These are phyloP conservation scores for Cosmia pyralina DNA, from an alignment of 2,888 invertebrate species.

Conservation along the genomic window DNA sequence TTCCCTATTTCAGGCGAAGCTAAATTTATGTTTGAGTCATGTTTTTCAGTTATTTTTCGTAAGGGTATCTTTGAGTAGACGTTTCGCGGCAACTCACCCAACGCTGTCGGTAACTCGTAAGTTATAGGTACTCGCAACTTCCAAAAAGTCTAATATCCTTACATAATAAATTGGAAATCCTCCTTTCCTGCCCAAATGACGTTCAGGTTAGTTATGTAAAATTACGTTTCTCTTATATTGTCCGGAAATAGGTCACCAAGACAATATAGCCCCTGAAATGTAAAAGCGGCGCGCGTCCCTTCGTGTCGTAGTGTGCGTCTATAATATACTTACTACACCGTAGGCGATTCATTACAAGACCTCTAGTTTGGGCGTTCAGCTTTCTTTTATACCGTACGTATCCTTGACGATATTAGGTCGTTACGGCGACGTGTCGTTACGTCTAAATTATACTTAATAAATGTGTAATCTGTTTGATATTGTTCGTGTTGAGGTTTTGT, in stretches of 20 bases:
- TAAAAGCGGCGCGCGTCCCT: constrained; percentile 68
- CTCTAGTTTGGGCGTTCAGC: constrained; percentile 72
- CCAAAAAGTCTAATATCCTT: constrained; percentile 46
- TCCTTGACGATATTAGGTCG: constrained; percentile 70
- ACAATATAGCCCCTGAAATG: constrained; percentile 79
- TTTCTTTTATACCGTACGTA: constrained; percentile 67
- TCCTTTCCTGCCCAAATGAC: constrained; percentile 55
- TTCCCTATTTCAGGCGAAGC: constrained; percentile 2
- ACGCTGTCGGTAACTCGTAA: constrained; percentile 13
- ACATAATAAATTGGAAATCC: constrained; percentile 39
- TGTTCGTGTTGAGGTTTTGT: constrained; percentile 58
- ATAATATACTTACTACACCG: constrained; percentile 65
- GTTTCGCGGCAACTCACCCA: constrained; percentile 53
- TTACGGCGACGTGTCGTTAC: constrained; percentile 65
- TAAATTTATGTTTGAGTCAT: not conserved
- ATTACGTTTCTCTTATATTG: constrained; percentile 69
- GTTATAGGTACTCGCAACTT: constrained; percentile 19
- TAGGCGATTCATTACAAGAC: constrained; percentile 79
- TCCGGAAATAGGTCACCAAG: constrained; percentile 84
- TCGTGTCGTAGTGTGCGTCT: constrained; percentile 40
- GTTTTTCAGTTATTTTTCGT: constrained; percentile 16
- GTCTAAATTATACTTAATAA: constrained; percentile 67
- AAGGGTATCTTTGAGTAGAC: constrained; percentile 8
- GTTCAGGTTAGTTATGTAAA: constrained; percentile 65
- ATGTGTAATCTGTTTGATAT: constrained; percentile 69